Conservation (phyloP, 1,140 invertebrate genomes). For the Drosophila nigromelanica region DNA sequence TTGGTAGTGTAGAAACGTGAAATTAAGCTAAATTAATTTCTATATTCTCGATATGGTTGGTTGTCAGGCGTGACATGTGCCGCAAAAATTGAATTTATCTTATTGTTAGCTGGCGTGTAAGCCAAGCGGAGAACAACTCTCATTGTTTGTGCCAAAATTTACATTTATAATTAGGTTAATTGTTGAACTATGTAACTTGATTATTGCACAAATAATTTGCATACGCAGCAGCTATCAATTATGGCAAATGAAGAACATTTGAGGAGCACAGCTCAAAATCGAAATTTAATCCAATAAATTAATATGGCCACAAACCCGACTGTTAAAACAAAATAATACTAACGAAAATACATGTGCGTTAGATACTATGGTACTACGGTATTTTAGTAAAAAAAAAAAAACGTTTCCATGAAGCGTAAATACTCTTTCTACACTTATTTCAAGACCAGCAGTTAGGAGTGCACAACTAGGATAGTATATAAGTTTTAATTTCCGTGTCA, state of each 20-base stretch:
- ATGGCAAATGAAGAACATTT: conserved; percentile 58
- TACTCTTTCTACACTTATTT: no score
- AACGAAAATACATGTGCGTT: not conserved
- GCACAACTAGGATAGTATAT: no score
- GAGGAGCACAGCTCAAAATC: conserved; percentile 18
- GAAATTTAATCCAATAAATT: conserved; percentile 40
- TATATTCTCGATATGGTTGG: conserved; percentile 39
- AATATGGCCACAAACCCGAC: conserved; percentile 40
- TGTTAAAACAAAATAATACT: conserved; percentile 27
- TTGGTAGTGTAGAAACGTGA: conserved; percentile 20
- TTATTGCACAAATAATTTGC: conserved; percentile 70
- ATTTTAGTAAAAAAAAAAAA: no score
- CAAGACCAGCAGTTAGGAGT: no score
- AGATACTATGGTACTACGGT: no score
- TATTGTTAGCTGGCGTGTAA: conserved; percentile 46
- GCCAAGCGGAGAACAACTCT: conserved; percentile 24
- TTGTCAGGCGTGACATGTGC: conserved; percentile 17
- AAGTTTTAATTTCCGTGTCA: no score
- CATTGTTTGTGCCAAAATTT: conserved; percentile 74
- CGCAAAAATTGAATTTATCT: conserved; percentile 60
- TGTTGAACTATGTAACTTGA: conserved; percentile 71
- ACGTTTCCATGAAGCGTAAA: no score
- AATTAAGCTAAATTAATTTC: conserved; percentile 64
- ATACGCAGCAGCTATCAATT: conserved; percentile 66
- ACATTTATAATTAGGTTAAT: conserved; percentile 80